These are phyloP conservation scores for Eurypyga helias DNA, from an alignment of 2,113 vertebrate species.

Conservation along the genomic window DNA sequence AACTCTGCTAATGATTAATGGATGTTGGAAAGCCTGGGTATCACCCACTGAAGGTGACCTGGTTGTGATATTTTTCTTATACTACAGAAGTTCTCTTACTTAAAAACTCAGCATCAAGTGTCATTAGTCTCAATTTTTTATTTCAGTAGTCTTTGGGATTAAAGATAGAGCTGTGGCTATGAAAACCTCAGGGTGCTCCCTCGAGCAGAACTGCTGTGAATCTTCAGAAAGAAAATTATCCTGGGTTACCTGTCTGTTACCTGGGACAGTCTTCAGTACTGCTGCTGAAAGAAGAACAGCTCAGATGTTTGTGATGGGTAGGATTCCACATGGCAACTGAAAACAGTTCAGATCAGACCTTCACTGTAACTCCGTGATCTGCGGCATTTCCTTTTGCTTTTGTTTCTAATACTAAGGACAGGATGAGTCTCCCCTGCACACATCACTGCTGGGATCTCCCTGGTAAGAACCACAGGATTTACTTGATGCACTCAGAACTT, in stretches of 20 bases:
- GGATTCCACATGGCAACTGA: rapidly evolving
- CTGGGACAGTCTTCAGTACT: not conserved
- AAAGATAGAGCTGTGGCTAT: not conserved
- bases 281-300: not conserved
- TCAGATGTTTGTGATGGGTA: not conserved
- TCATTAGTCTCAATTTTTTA: not conserved
- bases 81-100: not conserved
- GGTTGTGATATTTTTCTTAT: not conserved
- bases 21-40: not conserved
- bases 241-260: not conserved
- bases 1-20: not conserved
- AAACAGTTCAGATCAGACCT: not conserved
- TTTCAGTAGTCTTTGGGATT: not conserved
- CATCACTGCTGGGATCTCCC: not conserved
- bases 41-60: not conserved
- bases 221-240: not conserved
- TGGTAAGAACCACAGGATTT: not conserved
- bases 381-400: not conserved
- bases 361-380: not conserved
- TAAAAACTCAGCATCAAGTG: not conserved
- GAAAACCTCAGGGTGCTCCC: not conserved
- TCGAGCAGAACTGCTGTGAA: not conserved
- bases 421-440: not conserved
- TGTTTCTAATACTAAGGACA: not conserved
- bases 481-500: not conserved